Percentiles rank a stretch among this genome's conserved stretches.
These are phyloP conservation scores for Calyptommatus sinebrachiatus DNA, from an alignment of 2,113 vertebrate species.

Conservation along the genomic window DNA sequence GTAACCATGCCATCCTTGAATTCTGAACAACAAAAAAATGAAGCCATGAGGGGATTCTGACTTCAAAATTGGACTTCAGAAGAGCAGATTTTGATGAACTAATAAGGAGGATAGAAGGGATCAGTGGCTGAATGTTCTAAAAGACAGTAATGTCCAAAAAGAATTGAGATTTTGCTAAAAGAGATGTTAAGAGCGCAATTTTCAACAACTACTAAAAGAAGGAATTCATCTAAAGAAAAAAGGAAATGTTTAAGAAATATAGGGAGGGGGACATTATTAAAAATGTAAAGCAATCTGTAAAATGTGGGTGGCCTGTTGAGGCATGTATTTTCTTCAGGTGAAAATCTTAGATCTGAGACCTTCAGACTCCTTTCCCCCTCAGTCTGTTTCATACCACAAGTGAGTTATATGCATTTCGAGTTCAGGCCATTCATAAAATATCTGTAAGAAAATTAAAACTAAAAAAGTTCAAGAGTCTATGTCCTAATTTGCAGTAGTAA, in stretches of 20 bases:
- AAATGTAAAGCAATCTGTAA: background rate
- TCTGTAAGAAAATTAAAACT: slow-evolving; percentile 16
- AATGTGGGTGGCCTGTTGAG: background rate
- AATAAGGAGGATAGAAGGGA: too few relatives aligned
- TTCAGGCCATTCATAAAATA: background rate
- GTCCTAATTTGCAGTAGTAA: background rate
- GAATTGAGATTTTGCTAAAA: too few relatives aligned
- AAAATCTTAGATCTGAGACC: background rate
- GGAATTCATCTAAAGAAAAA: background rate
- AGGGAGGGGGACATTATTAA: background rate
- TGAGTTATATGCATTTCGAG: background rate
- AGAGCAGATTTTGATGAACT: too few relatives aligned
- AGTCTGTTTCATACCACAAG: background rate
- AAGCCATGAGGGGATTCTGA: too few relatives aligned
- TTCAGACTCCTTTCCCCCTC: background rate
- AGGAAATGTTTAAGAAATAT: background rate
- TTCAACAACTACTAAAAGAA: too few relatives aligned
- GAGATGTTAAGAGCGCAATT: too few relatives aligned
- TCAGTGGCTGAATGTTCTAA: too few relatives aligned
- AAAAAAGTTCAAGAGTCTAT: slow-evolving; percentile 5
- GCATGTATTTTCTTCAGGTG: too few relatives aligned
- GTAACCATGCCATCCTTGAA: too few relatives aligned
- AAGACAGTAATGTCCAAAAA: too few relatives aligned
- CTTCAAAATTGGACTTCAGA: too few relatives aligned
- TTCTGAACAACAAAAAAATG: too few relatives aligned